Conservation (phyloP, 2,113 vertebrate genomes). For the Terrapene triunguis region DNA sequence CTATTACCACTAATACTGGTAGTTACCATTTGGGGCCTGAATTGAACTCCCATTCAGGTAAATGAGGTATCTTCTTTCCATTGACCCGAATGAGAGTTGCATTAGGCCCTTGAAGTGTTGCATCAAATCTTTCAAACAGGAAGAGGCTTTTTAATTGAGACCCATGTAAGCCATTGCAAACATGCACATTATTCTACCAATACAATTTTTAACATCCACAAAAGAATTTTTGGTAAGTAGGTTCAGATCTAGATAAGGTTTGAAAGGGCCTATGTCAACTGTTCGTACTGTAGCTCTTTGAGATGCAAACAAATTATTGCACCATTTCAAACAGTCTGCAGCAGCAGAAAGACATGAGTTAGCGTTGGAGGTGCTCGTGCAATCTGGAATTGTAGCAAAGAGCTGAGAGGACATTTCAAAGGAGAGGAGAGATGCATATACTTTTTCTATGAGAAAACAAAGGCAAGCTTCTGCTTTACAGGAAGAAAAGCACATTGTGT, state of each 20-base stretch:
- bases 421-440: neutral
- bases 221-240: neutral
- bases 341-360: neutral
- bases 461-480: neutral
- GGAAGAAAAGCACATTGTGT: neutral
- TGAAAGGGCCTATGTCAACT: neutral
- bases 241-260: neutral
- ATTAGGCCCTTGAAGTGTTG: neutral
- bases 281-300: neutral
- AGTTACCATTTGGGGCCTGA: neutral
- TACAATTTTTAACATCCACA: neutral
- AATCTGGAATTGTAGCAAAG: accelerated
- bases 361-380: no score
- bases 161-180: neutral
- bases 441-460: neutral
- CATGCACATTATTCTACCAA: neutral
- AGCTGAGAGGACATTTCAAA: neutral
- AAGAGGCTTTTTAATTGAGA: neutral
- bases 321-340: neutral
- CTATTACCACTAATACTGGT: neutral
- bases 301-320: neutral
- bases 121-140: neutral
- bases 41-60: neutral
- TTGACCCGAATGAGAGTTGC: neutral
- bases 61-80: neutral